These are phyloP conservation scores for Julus scandinavius DNA, from an alignment of 2,888 invertebrate genomes.

Conservation along the genomic window DNA sequence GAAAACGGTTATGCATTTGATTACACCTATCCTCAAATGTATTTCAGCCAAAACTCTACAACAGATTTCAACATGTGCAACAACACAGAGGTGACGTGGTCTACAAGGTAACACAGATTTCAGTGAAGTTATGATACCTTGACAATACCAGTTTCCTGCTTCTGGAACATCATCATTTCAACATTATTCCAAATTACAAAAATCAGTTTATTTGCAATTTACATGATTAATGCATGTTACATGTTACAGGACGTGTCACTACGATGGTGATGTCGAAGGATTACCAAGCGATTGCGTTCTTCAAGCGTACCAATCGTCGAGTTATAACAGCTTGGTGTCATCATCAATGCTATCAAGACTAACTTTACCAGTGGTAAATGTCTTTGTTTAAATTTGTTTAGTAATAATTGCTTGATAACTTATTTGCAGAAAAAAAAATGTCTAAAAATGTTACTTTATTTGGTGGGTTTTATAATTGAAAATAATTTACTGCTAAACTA, in stretches of 20 bases:
- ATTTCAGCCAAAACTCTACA: conserved; percentile 17
- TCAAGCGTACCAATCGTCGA: neutral
- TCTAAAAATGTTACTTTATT: no score
- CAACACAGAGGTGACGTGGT: conserved; percentile 36
- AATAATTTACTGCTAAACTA: no score
- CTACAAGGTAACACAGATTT: neutral
- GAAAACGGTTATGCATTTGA: conserved; percentile 60
- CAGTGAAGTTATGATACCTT: no score
- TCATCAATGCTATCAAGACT: conserved; percentile 35
- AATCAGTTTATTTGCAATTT: neutral
- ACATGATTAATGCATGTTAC: neutral
- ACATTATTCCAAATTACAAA: no score
- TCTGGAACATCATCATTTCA: no score
- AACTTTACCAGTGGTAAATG: conserved; percentile 26
- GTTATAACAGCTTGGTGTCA: neutral
- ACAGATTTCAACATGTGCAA: conserved; percentile 47
- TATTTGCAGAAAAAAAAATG: no score
- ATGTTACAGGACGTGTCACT: neutral
- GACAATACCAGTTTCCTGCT: no score
- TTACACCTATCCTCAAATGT: conserved; percentile 44
- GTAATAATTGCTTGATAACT: no score
- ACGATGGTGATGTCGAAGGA: neutral
- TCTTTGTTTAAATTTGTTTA: no score
- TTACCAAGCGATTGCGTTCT: neutral
- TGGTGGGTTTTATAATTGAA: no score